phyloP scores from a whole-genome alignment of 2,797 vertebrate genomes.

The Muscicapa comitata region DNA sequence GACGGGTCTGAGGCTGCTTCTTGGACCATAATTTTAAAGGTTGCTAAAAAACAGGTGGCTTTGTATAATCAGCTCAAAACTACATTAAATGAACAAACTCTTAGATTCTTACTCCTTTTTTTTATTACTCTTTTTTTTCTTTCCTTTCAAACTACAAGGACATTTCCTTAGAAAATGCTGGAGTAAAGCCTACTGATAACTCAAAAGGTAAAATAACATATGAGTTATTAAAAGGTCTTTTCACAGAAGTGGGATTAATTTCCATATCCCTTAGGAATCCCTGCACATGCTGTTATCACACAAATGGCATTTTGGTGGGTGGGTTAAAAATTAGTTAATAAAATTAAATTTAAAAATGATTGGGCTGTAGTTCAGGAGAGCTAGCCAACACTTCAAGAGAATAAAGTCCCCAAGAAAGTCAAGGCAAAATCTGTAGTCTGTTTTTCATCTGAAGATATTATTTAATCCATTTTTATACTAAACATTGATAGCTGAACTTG shows the following conservation, averaged over 20 bases:
- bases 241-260: slow-evolving; percentile 66
- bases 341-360: slow-evolving; percentile 64
- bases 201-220: slow-evolving; percentile 66
- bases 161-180: slow-evolving; percentile 53
- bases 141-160: slow-evolving; percentile 38
- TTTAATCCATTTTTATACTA: slow-evolving; percentile 14
- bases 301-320: slow-evolving; percentile 61
- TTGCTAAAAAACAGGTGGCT: background rate
- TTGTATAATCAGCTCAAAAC: background rate
- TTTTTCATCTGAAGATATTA: slow-evolving; percentile 20
- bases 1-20: background rate
- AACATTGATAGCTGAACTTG: background rate
- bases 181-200: slow-evolving; percentile 63
- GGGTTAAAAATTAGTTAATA: slow-evolving; percentile 69
- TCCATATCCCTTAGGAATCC: slow-evolving; percentile 65
- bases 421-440: background rate
- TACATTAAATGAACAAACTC: background rate
- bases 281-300: slow-evolving; percentile 56
- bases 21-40: background rate
- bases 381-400: slow-evolving; percentile 19
- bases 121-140: background rate
- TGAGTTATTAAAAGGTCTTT: slow-evolving; percentile 74
- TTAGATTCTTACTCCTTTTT: background rate
- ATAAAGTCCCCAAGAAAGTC: background rate
- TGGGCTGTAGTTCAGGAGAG: slow-evolving; percentile 19